phyloP scores from a whole-genome alignment of 2,797 vertebrate species.

The Austrolebias charrua region DNA sequence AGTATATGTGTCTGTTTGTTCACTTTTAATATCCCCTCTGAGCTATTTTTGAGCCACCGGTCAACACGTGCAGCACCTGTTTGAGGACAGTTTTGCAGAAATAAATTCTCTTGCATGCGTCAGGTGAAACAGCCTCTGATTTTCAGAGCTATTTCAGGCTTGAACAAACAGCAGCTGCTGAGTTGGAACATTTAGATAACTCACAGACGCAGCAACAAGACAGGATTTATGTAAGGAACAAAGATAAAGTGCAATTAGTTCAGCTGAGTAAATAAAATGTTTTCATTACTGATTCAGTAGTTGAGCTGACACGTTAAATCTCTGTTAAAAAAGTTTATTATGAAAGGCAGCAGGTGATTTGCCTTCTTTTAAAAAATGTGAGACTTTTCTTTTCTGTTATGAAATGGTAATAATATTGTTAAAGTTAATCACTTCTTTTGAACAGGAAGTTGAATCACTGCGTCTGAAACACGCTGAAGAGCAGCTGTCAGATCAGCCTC shows the following conservation, averaged over 20 bases:
- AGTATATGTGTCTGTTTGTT: background rate
- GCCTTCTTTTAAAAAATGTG: too few relatives aligned
- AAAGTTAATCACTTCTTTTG: too few relatives aligned
- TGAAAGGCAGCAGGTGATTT: too few relatives aligned
- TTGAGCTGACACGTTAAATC: too few relatives aligned
- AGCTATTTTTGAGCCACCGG: constrained; percentile 5
- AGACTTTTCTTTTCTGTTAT: too few relatives aligned
- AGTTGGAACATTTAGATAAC: constrained; percentile 65
- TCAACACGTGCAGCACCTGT: background rate
- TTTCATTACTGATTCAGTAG: constrained; percentile 4
- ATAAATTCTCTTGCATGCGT: constrained; percentile 18
- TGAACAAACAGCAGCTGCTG: constrained; percentile 62
- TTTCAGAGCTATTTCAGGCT: constrained; percentile 42
- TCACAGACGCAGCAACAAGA: constrained; percentile 35
- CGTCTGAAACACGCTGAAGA: too few relatives aligned
- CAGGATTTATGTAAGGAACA: constrained; percentile 1
- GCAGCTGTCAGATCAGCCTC: too few relatives aligned
- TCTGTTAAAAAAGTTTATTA: too few relatives aligned
- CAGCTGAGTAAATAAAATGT: background rate
- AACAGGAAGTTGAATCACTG: too few relatives aligned
- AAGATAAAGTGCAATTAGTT: background rate
- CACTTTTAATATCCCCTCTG: background rate
- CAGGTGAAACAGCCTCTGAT: constrained; percentile 31
- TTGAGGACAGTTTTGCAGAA: constrained; percentile 11
- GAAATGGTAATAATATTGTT: too few relatives aligned